A percentile compares a stretch with the other conserved stretches of the same genome.
These are phyloP conservation scores for Bucorvus abyssinicus DNA, from an alignment of 2,797 vertebrate species.

Conservation along the genomic window DNA sequence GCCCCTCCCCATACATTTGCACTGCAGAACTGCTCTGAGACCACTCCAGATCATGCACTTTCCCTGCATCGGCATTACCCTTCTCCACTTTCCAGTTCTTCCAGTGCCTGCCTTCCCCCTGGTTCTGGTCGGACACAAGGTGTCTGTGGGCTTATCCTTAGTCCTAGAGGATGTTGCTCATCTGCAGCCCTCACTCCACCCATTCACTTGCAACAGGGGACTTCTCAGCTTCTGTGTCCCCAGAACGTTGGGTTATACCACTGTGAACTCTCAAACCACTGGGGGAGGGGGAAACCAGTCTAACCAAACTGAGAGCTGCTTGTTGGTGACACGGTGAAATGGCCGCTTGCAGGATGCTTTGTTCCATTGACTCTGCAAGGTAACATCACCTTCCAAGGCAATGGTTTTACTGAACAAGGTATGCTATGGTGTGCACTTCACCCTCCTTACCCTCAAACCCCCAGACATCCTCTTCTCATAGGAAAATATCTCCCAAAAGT, in stretches of 20 bases:
- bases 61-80: constrained; percentile 29
- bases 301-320: constrained; percentile 14
- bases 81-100: neutral
- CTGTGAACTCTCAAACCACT: constrained; percentile 78
- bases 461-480: neutral
- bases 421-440: constrained; percentile 29
- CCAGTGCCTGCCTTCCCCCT: constrained; percentile 45
- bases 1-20: constrained; percentile 4
- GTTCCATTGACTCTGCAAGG: constrained; percentile 31
- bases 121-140: neutral
- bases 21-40: constrained; percentile 50
- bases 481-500: constrained; percentile 60
- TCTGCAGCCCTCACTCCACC: constrained; percentile 16
- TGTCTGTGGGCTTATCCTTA: neutral
- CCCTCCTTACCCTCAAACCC: neutral
- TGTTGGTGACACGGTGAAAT: neutral
- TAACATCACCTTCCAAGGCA: neutral
- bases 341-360: constrained; percentile 46
- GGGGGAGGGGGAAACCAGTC: constrained; percentile 20
- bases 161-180: constrained; percentile 6
- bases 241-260: constrained; percentile 65
- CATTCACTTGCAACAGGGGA: constrained; percentile 20
- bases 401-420: neutral
- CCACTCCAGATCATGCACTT: constrained; percentile 68
- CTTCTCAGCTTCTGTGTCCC: constrained; percentile 22